Conservation (phyloP, 2,888 invertebrate species). For the Volucella inanis region DNA sequence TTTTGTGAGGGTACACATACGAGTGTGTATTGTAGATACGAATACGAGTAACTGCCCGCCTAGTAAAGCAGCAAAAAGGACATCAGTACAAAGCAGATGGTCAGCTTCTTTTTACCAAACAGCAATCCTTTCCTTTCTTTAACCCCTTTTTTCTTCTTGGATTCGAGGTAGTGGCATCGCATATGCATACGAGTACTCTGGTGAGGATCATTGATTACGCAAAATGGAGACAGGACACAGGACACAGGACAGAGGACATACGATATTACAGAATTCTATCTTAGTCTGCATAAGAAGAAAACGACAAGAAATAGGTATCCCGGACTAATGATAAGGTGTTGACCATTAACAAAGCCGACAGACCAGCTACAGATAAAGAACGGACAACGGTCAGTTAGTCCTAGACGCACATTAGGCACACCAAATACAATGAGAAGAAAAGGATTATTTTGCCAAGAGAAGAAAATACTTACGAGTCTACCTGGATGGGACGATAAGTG, state of each 20-base stretch:
- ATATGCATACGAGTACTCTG: constrained; percentile 22
- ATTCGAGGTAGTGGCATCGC: constrained; percentile 37
- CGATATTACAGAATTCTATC: constrained; percentile 11
- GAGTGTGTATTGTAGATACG: background rate
- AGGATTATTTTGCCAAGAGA: constrained; percentile 74
- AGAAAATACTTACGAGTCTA: constrained; percentile 17
- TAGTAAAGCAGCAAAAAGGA: constrained; percentile 33
- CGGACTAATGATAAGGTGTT: constrained; percentile 72
- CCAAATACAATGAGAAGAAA: constrained; percentile 65
- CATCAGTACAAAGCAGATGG: constrained; percentile 63
- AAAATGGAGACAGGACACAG: constrained; percentile 48
- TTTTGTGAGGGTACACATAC: constrained; percentile 33
- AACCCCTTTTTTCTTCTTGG: constrained; percentile 26
- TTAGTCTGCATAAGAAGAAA: background rate
- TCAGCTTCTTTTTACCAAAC: constrained; percentile 40
- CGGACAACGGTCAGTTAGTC: constrained; percentile 52
- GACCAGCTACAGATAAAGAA: background rate
- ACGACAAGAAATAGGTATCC: background rate
- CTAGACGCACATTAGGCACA: constrained; percentile 58
- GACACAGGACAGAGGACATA: constrained; percentile 26
- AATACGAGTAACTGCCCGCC: background rate
- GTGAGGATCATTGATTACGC: constrained; percentile 70
- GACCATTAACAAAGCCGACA: constrained; percentile 64
- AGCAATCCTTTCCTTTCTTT: constrained; percentile 33
- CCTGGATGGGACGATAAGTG: constrained; percentile 48